phyloP scores from a whole-genome alignment of 2,888 invertebrate genomes.

The Lomographa bimaculata region DNA sequence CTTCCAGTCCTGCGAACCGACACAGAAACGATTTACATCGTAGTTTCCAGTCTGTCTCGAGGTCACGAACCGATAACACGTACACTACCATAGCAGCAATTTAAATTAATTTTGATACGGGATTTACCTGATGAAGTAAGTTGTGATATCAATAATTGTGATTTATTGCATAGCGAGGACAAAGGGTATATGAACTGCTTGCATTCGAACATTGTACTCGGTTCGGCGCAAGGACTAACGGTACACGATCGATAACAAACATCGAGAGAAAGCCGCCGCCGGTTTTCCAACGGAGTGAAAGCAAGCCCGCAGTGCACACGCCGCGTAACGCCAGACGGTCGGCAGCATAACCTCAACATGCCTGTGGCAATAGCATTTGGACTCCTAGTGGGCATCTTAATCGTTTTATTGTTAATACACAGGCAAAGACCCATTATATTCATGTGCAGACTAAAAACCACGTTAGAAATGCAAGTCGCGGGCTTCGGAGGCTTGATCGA shows the following conservation, averaged over 20 bases:
- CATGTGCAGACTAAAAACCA: conserved; percentile 78
- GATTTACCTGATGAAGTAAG: background rate
- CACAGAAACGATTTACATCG: conserved; percentile 41
- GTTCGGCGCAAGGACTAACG: conserved; percentile 62
- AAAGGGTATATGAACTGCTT: too few relatives aligned
- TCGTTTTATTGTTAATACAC: conserved; percentile 77
- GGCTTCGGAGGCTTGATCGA: conserved; percentile 84
- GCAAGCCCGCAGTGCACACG: conserved; percentile 60
- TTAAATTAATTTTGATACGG: conserved; percentile 6
- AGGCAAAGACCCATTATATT: conserved; percentile 81
- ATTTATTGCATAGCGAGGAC: conserved; percentile 20
- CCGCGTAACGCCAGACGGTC: conserved; percentile 62
- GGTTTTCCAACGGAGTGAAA: conserved; percentile 73
- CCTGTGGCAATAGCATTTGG: conserved; percentile 53
- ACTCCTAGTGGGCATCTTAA: too few relatives aligned
- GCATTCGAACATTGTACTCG: too few relatives aligned
- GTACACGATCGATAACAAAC: conserved; percentile 56
- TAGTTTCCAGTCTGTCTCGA: conserved; percentile 43
- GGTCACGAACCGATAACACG: conserved; percentile 51
- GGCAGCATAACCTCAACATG: conserved; percentile 68
- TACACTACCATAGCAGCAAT: conserved; percentile 12
- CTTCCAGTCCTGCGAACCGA: conserved; percentile 22
- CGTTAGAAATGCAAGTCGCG: conserved; percentile 83
- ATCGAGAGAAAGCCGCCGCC: conserved; percentile 75
- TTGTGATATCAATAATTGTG: conserved; percentile 2